phyloP scores from a whole-genome alignment of 1,140 invertebrate species.

The Tenebrio molitor region DNA sequence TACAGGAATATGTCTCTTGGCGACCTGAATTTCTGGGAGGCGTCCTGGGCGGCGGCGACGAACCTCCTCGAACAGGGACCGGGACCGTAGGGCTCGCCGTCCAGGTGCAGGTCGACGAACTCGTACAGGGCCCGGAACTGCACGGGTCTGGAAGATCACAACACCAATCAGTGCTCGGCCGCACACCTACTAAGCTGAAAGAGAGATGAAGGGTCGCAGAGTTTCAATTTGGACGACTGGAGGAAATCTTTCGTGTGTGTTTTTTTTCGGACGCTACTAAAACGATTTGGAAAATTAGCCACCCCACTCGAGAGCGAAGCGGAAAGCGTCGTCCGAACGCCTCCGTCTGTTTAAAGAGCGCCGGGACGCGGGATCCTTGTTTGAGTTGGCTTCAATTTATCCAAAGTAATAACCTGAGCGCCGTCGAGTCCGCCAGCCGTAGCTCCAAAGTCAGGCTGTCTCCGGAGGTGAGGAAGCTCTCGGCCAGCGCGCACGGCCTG shows the following conservation, averaged over 20 bases:
- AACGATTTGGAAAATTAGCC: too few relatives aligned
- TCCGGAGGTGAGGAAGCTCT: slow-evolving; percentile 86
- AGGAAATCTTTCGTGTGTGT: too few relatives aligned
- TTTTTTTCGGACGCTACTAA: too few relatives aligned
- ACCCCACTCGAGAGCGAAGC: neutral
- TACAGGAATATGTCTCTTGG: slow-evolving; percentile 88
- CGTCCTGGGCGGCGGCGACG: slow-evolving; percentile 72
- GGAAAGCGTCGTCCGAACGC: neutral
- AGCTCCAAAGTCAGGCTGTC: slow-evolving; percentile 86
- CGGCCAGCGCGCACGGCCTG: slow-evolving; percentile 82
- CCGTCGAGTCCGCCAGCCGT: slow-evolving; percentile 84
- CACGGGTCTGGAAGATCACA: slow-evolving; percentile 76
- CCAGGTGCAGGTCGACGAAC: slow-evolving; percentile 89
- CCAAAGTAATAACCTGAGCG: slow-evolving; percentile 73
- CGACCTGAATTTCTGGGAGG: slow-evolving; percentile 75
- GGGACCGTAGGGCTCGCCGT: slow-evolving; percentile 80
- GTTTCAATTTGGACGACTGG: too few relatives aligned
- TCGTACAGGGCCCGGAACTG: slow-evolving; percentile 90
- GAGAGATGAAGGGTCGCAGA: too few relatives aligned
- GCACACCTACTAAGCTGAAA: too few relatives aligned
- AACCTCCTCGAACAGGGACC: slow-evolving; percentile 79
- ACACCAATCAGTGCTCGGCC: slow-evolving; percentile 3
- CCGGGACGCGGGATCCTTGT: neutral
- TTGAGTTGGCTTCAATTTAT: slow-evolving; percentile 34
- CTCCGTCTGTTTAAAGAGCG: neutral